These are phyloP conservation scores for Neocrepidodera transversa DNA, from an alignment of 2,888 invertebrate species.

Conservation along the genomic window DNA sequence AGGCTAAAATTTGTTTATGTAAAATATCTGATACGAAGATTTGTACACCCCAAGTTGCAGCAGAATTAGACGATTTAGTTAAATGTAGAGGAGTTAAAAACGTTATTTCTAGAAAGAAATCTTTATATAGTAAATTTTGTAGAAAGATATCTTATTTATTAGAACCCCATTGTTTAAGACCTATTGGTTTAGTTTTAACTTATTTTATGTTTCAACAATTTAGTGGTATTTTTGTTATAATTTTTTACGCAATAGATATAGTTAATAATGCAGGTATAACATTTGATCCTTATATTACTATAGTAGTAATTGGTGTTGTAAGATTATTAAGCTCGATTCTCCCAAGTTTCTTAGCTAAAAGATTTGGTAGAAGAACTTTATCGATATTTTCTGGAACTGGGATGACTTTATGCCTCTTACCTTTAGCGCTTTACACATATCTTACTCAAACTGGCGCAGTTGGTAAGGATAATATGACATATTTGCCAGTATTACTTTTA, in stretches of 20 bases:
- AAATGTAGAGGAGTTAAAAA: constrained; percentile 41
- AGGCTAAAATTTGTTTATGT: constrained; percentile 60
- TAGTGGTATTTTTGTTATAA: constrained; percentile 64
- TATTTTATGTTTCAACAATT: constrained; percentile 68
- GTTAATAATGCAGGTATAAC: constrained; percentile 60
- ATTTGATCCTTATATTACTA: constrained; percentile 61
- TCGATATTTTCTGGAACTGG: constrained; percentile 66
- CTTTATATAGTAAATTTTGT: constrained; percentile 39
- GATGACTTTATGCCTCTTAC: constrained; percentile 64
- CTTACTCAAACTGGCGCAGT: constrained; percentile 49
- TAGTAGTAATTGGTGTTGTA: constrained; percentile 63
- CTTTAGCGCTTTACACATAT: constrained; percentile 60
- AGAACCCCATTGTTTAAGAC: constrained; percentile 59
- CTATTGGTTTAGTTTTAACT: constrained; percentile 60
- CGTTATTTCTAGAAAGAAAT: constrained; percentile 29
- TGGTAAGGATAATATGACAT: constrained; percentile 44
- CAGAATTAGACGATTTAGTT: constrained; percentile 51
- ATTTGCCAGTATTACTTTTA: constrained; percentile 60
- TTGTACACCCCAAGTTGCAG: constrained; percentile 44
- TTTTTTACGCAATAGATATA: constrained; percentile 66
- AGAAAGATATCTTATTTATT: constrained; percentile 52
- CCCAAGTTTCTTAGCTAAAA: constrained; percentile 62
- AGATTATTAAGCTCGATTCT: constrained; percentile 60
- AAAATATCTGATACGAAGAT: constrained; percentile 57
- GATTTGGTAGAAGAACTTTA: constrained; percentile 66